Evolutionary conservation across 2,113 vertebrate species (phyloP).

Genomic region (Psephotus haematonotus): DNA sequence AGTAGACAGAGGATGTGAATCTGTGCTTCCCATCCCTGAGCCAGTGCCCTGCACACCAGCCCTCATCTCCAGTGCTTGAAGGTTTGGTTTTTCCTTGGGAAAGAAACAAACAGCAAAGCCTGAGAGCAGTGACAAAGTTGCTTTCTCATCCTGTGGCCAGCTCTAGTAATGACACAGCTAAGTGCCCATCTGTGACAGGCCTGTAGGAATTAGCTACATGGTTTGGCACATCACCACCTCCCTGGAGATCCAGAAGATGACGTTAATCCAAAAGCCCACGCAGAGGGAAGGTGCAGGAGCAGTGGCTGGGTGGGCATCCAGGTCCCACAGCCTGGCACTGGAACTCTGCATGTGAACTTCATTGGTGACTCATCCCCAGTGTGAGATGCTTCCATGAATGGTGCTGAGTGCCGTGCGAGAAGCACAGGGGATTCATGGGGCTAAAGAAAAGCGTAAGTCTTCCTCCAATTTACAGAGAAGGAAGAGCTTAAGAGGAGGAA

Average conservation of each 20-base stretch:
- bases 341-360: rapidly evolving
- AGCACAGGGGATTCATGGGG: not conserved
- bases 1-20: not conserved
- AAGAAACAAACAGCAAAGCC: not conserved
- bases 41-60: not conserved
- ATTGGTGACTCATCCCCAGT: not conserved
- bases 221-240: not conserved
- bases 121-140: not conserved
- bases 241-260: not conserved
- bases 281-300: not conserved
- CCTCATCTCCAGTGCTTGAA: not conserved
- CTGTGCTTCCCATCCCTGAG: not conserved
- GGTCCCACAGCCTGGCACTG: not conserved
- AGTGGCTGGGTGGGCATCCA: not conserved
- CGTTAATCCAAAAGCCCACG: not conserved
- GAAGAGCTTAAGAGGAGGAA: not conserved
- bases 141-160: not conserved
- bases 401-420: not conserved
- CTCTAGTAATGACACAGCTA: not conserved
- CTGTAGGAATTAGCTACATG: not conserved
- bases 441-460: not conserved
- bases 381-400: rapidly evolving
- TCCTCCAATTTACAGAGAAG: not conserved
- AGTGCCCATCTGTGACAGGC: not conserved
- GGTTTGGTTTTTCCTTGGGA: not conserved